phyloP scores from a whole-genome alignment of 2,888 invertebrate genomes.

The Branchellion lobata region DNA sequence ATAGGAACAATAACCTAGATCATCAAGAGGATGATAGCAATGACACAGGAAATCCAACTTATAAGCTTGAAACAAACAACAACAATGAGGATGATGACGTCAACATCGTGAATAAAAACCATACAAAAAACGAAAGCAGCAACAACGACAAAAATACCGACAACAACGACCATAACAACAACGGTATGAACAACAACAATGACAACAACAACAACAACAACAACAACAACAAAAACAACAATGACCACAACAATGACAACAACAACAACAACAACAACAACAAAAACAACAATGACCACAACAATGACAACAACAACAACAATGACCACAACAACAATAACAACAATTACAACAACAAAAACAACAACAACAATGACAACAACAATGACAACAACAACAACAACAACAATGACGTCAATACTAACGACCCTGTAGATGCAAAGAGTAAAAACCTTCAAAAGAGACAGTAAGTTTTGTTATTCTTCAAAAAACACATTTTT shows the following conservation, averaged over 20 bases:
- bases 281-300: too few species aligned
- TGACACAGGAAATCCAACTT: too few species aligned
- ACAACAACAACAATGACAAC: constrained; percentile 9
- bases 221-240: neutral
- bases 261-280: neutral
- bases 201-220: neutral
- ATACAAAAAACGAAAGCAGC: too few species aligned
- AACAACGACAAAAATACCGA: neutral
- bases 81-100: too few species aligned
- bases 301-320: too few species aligned
- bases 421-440: neutral
- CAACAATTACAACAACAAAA: neutral
- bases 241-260: neutral
- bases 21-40: too few species aligned
- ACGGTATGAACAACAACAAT: neutral
- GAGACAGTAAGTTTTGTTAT: too few species aligned
- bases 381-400: neutral
- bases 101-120: too few species aligned
- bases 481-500: too few species aligned
- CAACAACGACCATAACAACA: constrained; percentile 1
- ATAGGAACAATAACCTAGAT: too few species aligned
- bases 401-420: neutral
- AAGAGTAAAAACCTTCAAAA: too few species aligned
- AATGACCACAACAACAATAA: neutral
- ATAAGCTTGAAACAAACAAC: too few species aligned